Evolutionary conservation across 1,140 invertebrate species (phyloP).

Genomic region (Rhopalosiphum maidis): DNA sequence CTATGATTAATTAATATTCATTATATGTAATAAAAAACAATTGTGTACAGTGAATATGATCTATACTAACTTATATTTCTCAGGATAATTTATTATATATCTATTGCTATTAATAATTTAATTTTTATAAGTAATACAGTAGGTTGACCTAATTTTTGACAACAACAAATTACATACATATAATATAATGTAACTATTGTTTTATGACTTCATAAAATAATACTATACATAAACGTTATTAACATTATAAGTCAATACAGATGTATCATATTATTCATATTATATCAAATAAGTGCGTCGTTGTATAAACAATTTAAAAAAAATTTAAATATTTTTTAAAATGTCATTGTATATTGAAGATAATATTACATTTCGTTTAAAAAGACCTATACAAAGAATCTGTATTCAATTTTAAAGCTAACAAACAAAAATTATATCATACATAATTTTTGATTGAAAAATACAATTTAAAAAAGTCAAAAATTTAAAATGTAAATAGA

Average conservation of each 20-base stretch:
- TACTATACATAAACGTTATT: too few relatives aligned
- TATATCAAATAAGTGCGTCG: not conserved
- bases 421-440: too few relatives aligned
- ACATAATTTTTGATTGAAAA: too few relatives aligned
- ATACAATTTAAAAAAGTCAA: too few relatives aligned
- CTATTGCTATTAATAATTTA: not conserved
- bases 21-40: not conserved
- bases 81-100: not conserved
- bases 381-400: too few relatives aligned
- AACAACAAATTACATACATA: not conserved
- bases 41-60: not conserved
- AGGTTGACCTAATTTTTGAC: not conserved
- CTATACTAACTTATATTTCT: not conserved
- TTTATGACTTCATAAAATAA: too few relatives aligned
- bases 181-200: too few relatives aligned
- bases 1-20: too few relatives aligned
- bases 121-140: not conserved
- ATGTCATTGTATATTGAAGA: too few relatives aligned
- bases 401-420: too few relatives aligned
- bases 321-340: not conserved
- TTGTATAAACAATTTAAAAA: not conserved
- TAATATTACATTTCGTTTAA: too few relatives aligned
- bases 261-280: not conserved
- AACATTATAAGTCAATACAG: not conserved
- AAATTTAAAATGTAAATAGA: too few relatives aligned